phyloP scores from a whole-genome alignment of 2,113 vertebrate genomes.

The human (Homo sapiens) region DNA sequence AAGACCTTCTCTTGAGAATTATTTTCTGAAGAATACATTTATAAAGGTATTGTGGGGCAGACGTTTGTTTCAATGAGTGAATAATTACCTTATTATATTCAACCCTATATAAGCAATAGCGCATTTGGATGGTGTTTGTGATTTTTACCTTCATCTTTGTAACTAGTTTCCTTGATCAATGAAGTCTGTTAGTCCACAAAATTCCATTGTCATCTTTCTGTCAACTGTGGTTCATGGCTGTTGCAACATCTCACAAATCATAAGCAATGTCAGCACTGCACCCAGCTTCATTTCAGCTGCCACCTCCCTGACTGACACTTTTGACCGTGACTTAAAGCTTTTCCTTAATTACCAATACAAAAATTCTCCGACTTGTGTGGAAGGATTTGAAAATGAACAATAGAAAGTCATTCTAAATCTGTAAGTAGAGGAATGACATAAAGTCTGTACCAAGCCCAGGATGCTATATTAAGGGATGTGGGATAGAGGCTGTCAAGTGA shows the following conservation, averaged over 20 bases:
- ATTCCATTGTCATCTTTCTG: background rate
- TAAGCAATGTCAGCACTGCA: background rate
- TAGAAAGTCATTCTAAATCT: background rate
- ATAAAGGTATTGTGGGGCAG: background rate
- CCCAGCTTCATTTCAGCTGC: background rate
- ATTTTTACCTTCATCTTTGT: background rate
- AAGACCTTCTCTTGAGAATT: background rate
- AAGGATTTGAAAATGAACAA: background rate
- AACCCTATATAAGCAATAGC: background rate
- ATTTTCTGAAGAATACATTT: background rate
- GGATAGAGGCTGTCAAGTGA: too few species aligned
- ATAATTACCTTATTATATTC: background rate
- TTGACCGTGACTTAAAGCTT: background rate
- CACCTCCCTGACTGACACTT: background rate
- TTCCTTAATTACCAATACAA: background rate
- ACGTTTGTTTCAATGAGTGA: background rate
- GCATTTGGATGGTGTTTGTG: background rate
- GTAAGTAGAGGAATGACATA: background rate
- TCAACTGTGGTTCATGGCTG: background rate
- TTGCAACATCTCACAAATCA: background rate
- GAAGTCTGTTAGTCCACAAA: background rate
- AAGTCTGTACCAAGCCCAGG: background rate
- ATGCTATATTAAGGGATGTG: accelerated
- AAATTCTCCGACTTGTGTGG: background rate
- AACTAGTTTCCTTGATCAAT: background rate